Base-by-base conservation (phyloP, 2,888 invertebrate species). In the Sceliomorpha sp. region DNA sequence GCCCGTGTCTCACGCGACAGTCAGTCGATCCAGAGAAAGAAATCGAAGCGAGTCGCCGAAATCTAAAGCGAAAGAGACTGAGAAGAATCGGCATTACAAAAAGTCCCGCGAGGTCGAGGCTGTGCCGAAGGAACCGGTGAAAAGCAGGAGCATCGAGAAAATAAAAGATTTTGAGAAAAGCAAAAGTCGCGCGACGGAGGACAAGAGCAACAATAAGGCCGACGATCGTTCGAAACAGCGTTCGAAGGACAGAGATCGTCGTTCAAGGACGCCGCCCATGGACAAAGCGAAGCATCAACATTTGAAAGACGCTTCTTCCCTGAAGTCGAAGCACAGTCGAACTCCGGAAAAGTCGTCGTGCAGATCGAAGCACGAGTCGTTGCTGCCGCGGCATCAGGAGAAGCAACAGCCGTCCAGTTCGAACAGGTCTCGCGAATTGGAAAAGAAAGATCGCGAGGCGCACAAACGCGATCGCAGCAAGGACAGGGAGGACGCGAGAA, bases 1-100 rank as follows among this genome's bases (percentile, higher is more conserved):
- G 0, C 15, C 78, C 3, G 73, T 68, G 2, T 63, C 79, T n/a
- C 78, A 80, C 50, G 44, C 47, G 0, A 58, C 77, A 1, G 55
- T 69, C 7, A 71, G 56, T 27, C 82, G 82, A 58, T 50, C 74
- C 0, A 84, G 86, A 39, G 88, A 88, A 29, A 77, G 83, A 45
- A 85, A 82, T 42, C 66, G 85, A 37, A 87, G 88, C 27, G 88
- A 84, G 44, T 88, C 88, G 0, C 87, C 87, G 2, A 83, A 79
- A 55, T 17, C 17, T 50, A 13, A 81, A 78, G 17, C 47, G 6
- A 32, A 75, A 70, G 37, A 81, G 6, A 34, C 70, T 0, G 81
- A 86, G 10, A 84, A 85, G 26, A 85, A 84, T 2, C 72, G 79
- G 1, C 79, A 80, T 40, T 74, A 80, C 17, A 82, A 81, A 24